These are phyloP conservation scores for Neoseiulus cucumeris DNA, from an alignment of 1,140 invertebrate species.

Conservation along the genomic window DNA sequence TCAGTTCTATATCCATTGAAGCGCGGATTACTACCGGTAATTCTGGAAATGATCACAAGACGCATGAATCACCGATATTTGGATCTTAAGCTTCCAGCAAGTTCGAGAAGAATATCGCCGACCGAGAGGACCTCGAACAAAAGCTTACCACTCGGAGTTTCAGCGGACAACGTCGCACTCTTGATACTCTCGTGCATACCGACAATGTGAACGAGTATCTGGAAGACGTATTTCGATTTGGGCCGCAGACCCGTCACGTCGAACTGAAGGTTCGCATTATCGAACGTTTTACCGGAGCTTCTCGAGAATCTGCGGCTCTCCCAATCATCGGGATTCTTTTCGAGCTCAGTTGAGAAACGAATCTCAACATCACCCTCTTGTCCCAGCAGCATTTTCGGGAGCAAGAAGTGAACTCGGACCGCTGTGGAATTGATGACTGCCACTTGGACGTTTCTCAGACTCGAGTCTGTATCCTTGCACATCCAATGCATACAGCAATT, in stretches of 20 bases:
- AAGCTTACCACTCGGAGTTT: conserved; percentile 16
- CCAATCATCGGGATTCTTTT: conserved; percentile 33
- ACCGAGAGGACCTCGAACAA: background rate
- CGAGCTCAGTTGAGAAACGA: conserved; percentile 20
- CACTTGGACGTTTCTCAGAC: conserved; percentile 28
- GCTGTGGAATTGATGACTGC: conserved; percentile 43
- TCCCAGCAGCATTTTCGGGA: conserved; percentile 46
- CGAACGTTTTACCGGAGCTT: conserved; percentile 49
- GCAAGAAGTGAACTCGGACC: conserved; percentile 54
- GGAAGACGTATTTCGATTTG: conserved; percentile 45
- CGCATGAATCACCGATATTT: background rate
- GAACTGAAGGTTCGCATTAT: conserved; percentile 59
- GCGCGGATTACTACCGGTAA: conserved; percentile 41
- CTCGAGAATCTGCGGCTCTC: conserved; percentile 60
- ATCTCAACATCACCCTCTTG: conserved; percentile 20
- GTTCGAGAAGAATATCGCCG: too few relatives aligned
- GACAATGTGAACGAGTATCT: conserved; percentile 20
- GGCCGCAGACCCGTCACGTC: conserved; percentile 50
- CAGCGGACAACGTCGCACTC: conserved; percentile 19
- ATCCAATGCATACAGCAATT: conserved; percentile 42
- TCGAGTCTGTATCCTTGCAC: conserved; percentile 20
- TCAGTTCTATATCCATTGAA: conserved; percentile 46
- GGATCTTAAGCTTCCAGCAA: too few relatives aligned
- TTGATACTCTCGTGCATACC: conserved; percentile 19
- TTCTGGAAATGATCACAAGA: background rate